A percentile compares a stretch with the other conserved stretches of the same genome.
Evolutionary conservation across 2,888 invertebrate genomes (phyloP).

Genomic region (Hydrotaea diabolus): DNA sequence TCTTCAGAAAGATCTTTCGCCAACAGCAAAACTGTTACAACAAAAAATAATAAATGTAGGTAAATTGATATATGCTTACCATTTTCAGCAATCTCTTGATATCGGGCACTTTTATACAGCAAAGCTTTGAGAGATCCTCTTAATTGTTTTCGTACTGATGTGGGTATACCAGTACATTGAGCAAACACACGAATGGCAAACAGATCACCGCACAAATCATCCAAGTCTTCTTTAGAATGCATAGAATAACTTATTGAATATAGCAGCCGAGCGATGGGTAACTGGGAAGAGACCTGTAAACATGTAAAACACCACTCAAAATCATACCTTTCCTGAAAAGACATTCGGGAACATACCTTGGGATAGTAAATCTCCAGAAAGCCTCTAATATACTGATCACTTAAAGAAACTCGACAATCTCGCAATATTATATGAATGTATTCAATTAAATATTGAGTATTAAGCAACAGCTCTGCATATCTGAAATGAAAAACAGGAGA

Average conservation of each 20-base stretch:
- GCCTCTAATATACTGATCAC: constrained; percentile 91
- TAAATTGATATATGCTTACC: constrained; percentile 69
- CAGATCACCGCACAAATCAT: constrained; percentile 80
- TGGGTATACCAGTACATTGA: constrained; percentile 79
- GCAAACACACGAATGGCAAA: constrained; percentile 81
- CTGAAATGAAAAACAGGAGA: constrained; percentile 81
- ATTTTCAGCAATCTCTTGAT: constrained; percentile 76
- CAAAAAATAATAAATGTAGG: no score
- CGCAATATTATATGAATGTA: constrained; percentile 94
- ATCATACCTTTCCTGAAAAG: neutral
- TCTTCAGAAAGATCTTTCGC: no score
- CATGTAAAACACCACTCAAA: constrained; percentile 1
- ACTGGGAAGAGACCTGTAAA: constrained; percentile 76
- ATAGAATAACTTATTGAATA: constrained; percentile 80
- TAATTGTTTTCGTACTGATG: constrained; percentile 79
- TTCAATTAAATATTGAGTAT: constrained; percentile 91
- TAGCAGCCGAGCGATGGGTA: constrained; percentile 80
- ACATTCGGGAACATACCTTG: constrained; percentile 84
- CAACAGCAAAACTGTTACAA: no score
- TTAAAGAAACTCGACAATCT: constrained; percentile 92
- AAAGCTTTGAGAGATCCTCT: constrained; percentile 78
- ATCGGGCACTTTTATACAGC: constrained; percentile 77
- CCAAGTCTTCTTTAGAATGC: constrained; percentile 80
- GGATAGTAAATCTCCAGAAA: constrained; percentile 95
- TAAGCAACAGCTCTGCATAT: constrained; percentile 90